Conservation (phyloP, 2,888 invertebrate genomes). For the Thera britannica region DNA sequence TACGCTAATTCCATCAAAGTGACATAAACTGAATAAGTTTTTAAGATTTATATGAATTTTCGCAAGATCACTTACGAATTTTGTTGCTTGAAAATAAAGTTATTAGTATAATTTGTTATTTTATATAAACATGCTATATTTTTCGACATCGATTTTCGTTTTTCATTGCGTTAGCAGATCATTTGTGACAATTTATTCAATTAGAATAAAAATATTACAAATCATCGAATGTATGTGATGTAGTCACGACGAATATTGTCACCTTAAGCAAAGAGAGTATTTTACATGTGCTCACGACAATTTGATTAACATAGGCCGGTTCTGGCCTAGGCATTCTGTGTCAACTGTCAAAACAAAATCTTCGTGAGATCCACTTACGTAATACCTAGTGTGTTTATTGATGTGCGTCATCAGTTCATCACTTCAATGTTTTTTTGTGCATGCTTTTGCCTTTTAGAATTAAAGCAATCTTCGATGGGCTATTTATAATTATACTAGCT, state of each 20-base stretch:
- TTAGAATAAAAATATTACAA: background rate
- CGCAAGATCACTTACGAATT: too few species aligned
- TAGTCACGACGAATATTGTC: conserved; percentile 5
- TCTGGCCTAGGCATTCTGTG: conserved; percentile 3
- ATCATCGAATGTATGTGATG: background rate
- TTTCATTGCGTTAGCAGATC: background rate
- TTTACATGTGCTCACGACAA: conserved; percentile 5
- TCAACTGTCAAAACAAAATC: conserved; percentile 8
- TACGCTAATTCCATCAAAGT: too few species aligned
- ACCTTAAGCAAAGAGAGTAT: conserved; percentile 1
- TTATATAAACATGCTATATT: background rate
- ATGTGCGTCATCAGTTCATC: background rate
- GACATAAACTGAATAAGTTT: too few species aligned
- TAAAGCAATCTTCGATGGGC: too few species aligned
- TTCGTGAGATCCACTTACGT: conserved; percentile 1
- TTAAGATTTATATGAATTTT: too few species aligned
- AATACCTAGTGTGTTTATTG: background rate
- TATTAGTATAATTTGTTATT: too few species aligned
- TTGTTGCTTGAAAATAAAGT: too few species aligned
- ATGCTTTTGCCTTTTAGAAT: too few species aligned
- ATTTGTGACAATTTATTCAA: background rate
- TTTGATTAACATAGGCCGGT: conserved; percentile 11
- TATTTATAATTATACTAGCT: too few species aligned
- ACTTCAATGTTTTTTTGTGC: background rate
- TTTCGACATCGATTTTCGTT: background rate